These are phyloP conservation scores for Thryonomys swinderianus DNA, from an alignment of 2,113 vertebrate genomes.

Conservation along the genomic window DNA sequence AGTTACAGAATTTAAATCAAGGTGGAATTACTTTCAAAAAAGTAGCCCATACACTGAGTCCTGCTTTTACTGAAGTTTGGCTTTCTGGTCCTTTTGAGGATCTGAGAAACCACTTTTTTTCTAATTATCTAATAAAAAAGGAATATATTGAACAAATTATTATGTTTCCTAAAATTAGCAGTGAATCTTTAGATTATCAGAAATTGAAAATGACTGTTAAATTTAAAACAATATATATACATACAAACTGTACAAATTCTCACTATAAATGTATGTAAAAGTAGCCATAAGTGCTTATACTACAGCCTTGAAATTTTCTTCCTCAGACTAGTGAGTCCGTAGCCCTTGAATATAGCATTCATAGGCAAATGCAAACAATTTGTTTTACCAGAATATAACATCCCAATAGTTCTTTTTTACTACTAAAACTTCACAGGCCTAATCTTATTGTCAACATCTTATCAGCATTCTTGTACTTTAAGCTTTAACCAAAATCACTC, in stretches of 20 bases:
- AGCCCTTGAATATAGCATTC: neutral
- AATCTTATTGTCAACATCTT: neutral
- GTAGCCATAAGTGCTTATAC: neutral
- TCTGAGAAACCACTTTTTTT: constrained; percentile 2
- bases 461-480: neutral
- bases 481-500: neutral
- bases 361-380: neutral
- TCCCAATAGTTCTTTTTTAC: neutral
- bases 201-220: constrained; percentile 73
- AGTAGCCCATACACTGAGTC: neutral
- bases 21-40: neutral
- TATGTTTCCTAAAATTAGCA: constrained; percentile 78
- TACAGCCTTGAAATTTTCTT: neutral
- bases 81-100: neutral
- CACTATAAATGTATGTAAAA: neutral
- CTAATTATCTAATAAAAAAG: constrained; percentile 36
- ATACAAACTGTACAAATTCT: neutral
- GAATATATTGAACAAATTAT: constrained; percentile 75
- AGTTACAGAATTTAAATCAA: constrained; percentile 45
- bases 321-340: neutral
- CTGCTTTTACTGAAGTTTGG: constrained; percentile 38
- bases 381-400: neutral
- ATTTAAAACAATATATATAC: neutral
- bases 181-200: constrained; percentile 60
- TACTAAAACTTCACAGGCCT: neutral